Percentiles rank a stretch among this genome's conserved stretches.
Evolutionary conservation across 2,113 vertebrate genomes (phyloP).

Genomic region (Passer montanus): DNA sequence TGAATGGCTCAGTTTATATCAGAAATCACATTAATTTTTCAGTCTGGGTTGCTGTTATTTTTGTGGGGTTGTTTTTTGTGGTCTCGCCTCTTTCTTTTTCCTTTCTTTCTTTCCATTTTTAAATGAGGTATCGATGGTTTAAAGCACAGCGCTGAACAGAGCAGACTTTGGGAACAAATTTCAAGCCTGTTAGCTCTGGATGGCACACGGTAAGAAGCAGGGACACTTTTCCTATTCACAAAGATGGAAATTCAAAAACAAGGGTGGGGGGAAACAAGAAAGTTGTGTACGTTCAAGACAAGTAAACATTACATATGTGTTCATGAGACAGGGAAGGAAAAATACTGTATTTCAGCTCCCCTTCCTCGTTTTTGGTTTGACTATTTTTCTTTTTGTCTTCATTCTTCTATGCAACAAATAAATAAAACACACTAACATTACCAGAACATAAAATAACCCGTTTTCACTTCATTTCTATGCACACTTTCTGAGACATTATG

Average conservation of each 20-base stretch:
- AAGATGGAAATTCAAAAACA: neutral
- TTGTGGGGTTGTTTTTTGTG: neutral
- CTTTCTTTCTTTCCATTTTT: neutral
- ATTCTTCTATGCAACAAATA: constrained; percentile 70
- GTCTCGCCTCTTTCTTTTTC: too few species aligned
- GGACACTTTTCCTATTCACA: constrained; percentile 18
- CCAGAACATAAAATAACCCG: constrained; percentile 76
- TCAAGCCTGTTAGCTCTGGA: constrained; percentile 43
- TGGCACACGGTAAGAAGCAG: constrained; percentile 24
- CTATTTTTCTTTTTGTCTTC: constrained; percentile 57
- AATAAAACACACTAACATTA: constrained; percentile 77
- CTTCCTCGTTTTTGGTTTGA: constrained; percentile 65
- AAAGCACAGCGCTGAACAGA: constrained; percentile 56
- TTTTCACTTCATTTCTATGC: constrained; percentile 72
- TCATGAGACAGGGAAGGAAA: neutral
- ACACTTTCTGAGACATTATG: constrained; percentile 65
- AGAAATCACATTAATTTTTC: constrained; percentile 16
- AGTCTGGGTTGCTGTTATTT: neutral
- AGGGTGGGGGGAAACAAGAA: neutral
- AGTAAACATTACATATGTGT: neutral
- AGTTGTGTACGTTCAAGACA: neutral
- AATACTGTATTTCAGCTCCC: neutral
- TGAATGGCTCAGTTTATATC: constrained; percentile 32
- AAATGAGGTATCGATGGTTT: constrained; percentile 60
- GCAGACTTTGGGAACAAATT: constrained; percentile 60